Conservation (phyloP, 2,113 vertebrate genomes). For the Trogon melanurus region DNA sequence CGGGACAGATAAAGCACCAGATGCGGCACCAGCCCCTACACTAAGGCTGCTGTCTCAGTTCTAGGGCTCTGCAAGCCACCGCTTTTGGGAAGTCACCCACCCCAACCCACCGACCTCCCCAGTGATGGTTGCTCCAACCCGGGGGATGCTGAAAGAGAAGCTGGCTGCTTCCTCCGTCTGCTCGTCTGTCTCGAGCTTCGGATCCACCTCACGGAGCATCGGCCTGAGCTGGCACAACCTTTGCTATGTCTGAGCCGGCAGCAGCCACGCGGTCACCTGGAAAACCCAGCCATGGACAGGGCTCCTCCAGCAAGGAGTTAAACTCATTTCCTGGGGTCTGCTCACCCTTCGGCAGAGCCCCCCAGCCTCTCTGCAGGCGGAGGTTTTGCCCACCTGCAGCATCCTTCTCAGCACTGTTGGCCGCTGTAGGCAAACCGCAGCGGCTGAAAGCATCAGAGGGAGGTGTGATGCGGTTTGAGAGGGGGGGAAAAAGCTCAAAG, state of each 20-base stretch:
- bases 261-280: background rate
- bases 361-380: background rate
- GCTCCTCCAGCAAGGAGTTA: background rate
- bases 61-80: background rate
- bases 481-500: background rate
- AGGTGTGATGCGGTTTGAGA: background rate
- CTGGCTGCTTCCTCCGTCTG: background rate
- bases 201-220: background rate
- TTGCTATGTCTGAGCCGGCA: background rate
- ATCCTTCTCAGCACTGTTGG: background rate
- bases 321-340: background rate
- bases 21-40: fast-evolving
- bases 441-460: too few relatives aligned
- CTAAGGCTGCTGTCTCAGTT: background rate
- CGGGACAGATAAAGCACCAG: too few relatives aligned
- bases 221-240: background rate
- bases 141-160: background rate
- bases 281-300: background rate
- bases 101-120: too few relatives aligned
- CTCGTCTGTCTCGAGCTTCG: background rate
- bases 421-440: background rate
- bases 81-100: background rate
- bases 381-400: background rate
- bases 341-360: background rate
- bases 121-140: background rate